Conservation (phyloP, 2,888 invertebrate species). For the Drosophila meridionalis region DNA sequence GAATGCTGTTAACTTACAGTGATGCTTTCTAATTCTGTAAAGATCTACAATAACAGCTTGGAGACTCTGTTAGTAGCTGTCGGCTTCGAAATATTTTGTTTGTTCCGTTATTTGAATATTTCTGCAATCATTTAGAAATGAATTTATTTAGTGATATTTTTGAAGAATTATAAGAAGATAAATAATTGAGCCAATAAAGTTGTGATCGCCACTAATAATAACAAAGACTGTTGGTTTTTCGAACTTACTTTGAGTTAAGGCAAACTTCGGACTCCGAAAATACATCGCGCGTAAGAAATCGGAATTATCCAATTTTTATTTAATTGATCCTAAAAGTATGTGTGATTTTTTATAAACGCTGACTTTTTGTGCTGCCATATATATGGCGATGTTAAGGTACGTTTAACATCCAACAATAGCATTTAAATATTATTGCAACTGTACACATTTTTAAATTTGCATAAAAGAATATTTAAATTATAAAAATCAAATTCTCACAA, state of each 20-base stretch:
- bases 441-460: neutral
- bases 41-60: neutral
- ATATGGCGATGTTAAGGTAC: neutral
- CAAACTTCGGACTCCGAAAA: neutral
- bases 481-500: neutral
- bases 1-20: slow-evolving; percentile 9
- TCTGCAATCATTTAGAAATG: no score
- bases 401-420: neutral
- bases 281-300: neutral
- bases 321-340: neutral
- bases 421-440: neutral
- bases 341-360: neutral
- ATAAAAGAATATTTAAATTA: neutral
- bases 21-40: neutral
- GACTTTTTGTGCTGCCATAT: neutral
- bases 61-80: neutral
- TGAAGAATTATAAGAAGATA: no score
- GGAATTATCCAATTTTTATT: neutral
- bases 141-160: neutral
- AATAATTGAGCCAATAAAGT: no score
- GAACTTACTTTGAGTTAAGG: neutral
- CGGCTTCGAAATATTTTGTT: neutral
- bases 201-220: neutral
- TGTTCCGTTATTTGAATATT: neutral
- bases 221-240: neutral